phyloP scores from a whole-genome alignment of 2,113 vertebrate genomes.

The Actenoides lindsayi region DNA sequence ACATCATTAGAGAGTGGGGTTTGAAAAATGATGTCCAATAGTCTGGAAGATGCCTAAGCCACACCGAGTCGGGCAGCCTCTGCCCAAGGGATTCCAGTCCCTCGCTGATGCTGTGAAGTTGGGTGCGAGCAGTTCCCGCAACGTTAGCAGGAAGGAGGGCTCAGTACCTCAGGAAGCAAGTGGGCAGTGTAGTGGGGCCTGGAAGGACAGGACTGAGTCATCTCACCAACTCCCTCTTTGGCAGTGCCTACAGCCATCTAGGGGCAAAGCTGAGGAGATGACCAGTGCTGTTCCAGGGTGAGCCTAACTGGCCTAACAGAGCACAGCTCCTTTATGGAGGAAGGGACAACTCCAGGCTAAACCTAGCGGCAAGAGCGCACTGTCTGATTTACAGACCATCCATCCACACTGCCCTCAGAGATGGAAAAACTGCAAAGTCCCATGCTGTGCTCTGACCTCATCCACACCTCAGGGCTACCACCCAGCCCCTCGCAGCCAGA shows the following conservation, averaged over 20 bases:
- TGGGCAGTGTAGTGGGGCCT: not conserved
- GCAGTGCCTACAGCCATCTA: not conserved
- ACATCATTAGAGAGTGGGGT: not conserved
- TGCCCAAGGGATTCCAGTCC: not conserved
- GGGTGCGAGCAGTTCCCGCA: not conserved
- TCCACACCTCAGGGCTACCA: not conserved
- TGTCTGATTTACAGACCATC: not conserved
- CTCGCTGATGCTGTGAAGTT: not conserved
- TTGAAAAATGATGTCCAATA: not conserved
- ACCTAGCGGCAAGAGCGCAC: not conserved
- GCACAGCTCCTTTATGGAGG: not conserved
- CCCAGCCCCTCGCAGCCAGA: not conserved
- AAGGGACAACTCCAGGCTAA: not conserved
- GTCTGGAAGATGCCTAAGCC: not conserved
- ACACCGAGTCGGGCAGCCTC: not conserved
- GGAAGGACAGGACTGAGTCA: not conserved
- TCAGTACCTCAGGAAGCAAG: not conserved
- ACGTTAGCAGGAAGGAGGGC: not conserved
- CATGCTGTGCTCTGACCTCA: not conserved
- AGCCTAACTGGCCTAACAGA: not conserved
- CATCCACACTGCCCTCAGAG: not conserved
- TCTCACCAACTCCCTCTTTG: not conserved
- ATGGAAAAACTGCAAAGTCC: rapidly evolving
- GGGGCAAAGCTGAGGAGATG: not conserved
- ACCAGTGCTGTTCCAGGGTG: not conserved